These are phyloP conservation scores for Odocoileus hemionus DNA, from an alignment of 2,113 vertebrate genomes.

Conservation along the genomic window DNA sequence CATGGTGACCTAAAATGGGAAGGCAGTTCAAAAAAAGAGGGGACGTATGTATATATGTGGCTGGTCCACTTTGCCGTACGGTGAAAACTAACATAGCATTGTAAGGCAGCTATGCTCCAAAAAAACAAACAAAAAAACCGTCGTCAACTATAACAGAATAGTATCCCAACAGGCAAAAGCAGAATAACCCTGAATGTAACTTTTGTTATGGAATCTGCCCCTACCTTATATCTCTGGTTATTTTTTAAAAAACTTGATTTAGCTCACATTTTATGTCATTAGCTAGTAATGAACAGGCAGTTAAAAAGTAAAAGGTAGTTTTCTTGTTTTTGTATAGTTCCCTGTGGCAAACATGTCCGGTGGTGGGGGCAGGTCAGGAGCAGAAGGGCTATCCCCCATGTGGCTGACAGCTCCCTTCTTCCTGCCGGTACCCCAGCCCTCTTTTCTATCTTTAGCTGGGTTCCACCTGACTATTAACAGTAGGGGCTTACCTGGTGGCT, in stretches of 20 bases:
- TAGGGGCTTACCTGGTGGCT: not conserved
- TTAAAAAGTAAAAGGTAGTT: not conserved
- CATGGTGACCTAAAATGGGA: not conserved
- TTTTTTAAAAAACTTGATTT: not conserved
- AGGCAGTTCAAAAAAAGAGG: not conserved
- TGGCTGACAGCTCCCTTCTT: not conserved
- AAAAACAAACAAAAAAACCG: not conserved
- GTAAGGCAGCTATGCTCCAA: not conserved
- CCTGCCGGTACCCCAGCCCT: not conserved
- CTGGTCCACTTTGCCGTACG: not conserved
- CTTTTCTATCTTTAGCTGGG: not conserved
- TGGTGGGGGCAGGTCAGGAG: not conserved
- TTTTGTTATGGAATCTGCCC: not conserved
- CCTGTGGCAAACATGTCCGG: not conserved
- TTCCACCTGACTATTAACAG: not conserved
- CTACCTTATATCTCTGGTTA: not conserved
- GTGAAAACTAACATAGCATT: not conserved
- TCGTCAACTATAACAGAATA: not conserved
- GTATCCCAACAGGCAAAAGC: not conserved
- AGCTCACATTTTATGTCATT: not conserved
- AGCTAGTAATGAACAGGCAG: not conserved
- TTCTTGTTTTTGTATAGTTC: not conserved
- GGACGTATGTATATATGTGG: not conserved
- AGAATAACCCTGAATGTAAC: not conserved
- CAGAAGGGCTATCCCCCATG: not conserved